Evolutionary conservation across 2,888 invertebrate genomes (phyloP).

Genomic region (Odontocolon sp.): DNA sequence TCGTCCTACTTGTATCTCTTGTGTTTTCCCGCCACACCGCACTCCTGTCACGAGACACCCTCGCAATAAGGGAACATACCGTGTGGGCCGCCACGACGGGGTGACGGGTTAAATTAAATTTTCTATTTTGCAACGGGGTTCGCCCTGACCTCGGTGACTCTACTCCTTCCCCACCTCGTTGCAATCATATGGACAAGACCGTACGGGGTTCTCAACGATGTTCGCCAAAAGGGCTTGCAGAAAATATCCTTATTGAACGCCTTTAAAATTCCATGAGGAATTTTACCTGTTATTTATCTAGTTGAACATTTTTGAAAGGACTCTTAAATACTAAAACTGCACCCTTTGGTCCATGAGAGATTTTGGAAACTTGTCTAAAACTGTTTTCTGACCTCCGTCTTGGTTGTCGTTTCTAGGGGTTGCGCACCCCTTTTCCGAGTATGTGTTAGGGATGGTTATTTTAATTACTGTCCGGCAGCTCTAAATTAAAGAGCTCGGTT

Average conservation of each 20-base stretch:
- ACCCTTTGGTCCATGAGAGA: no score
- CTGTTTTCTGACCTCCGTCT: neutral
- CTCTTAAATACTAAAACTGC: neutral
- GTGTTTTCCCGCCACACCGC: constrained; percentile 40
- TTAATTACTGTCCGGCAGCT: constrained; percentile 80
- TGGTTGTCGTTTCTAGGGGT: constrained; percentile 57
- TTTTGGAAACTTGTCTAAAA: neutral
- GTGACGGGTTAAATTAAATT: constrained; percentile 75
- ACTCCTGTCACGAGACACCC: constrained; percentile 61
- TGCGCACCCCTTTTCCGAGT: constrained; percentile 76
- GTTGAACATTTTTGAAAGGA: neutral
- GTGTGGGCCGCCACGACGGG: constrained; percentile 59
- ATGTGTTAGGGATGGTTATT: constrained; percentile 78
- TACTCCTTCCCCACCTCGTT: constrained; percentile 57
- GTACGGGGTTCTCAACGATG: constrained; percentile 68
- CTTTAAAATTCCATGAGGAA: neutral
- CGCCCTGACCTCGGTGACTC: constrained; percentile 66
- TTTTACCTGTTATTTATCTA: neutral
- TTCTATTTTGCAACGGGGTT: constrained; percentile 73
- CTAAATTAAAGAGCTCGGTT: constrained; percentile 80
- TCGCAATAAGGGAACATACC: constrained; percentile 65
- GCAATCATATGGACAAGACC: constrained; percentile 68
- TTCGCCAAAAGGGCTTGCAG: neutral
- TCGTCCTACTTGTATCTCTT: constrained; percentile 40
- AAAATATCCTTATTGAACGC: neutral